Evolutionary conservation across 2,797 vertebrate species (phyloP).

Genomic region (Hirundo rustica): DNA sequence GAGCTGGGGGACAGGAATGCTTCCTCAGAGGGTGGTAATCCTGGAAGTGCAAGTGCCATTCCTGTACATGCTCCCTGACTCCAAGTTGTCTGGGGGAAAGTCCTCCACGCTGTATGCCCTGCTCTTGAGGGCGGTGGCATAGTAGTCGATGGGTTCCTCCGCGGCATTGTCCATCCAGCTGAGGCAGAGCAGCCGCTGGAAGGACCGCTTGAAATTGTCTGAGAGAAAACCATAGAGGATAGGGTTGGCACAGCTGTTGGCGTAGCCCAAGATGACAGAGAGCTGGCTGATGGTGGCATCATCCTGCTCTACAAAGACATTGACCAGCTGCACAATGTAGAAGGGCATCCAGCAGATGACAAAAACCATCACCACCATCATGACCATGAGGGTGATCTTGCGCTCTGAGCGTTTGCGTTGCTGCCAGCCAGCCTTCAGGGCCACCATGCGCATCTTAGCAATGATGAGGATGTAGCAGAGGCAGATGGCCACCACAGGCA

Average conservation of each 20-base stretch:
- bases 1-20: background rate
- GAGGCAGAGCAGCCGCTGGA: conserved; percentile 89
- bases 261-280: conserved; percentile 87
- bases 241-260: conserved; percentile 91
- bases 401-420: conserved; percentile 88
- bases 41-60: conserved; percentile 89
- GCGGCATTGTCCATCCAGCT: conserved; percentile 89
- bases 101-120: conserved; percentile 88
- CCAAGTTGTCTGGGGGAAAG: conserved; percentile 81
- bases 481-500: conserved; percentile 90
- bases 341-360: conserved; percentile 95
- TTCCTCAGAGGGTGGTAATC: conserved; percentile 84
- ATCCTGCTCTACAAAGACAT: conserved; percentile 86
- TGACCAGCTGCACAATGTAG: conserved; percentile 88
- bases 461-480: conserved; percentile 91
- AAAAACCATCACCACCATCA: conserved; percentile 92
- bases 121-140: conserved; percentile 90
- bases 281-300: conserved; percentile 90
- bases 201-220: conserved; percentile 90
- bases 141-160: conserved; percentile 90
- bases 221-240: conserved; percentile 90
- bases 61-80: conserved; percentile 81
- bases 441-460: conserved; percentile 88
- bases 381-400: conserved; percentile 91
- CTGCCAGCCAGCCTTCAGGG: conserved; percentile 90